Percentiles rank a stretch among this genome's conserved stretches.
Evolutionary conservation across 2,113 vertebrate species (phyloP).

Genomic region (Datnioides undecimradiatus): DNA sequence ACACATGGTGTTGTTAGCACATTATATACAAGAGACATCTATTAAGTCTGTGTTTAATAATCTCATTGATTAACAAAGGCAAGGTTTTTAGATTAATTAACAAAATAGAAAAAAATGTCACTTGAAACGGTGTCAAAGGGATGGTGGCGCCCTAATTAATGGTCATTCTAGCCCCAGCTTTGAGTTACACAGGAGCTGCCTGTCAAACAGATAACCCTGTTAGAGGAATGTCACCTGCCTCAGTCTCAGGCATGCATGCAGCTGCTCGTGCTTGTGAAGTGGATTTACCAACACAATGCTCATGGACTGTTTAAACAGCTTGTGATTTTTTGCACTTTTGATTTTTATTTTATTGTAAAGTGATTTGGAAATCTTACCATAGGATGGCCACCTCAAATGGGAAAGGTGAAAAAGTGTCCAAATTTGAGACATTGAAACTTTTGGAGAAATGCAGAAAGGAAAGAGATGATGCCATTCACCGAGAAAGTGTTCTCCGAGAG

Average conservation of each 20-base stretch:
- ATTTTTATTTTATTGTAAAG: background rate
- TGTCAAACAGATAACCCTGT: constrained; percentile 71
- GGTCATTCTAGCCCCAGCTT: constrained; percentile 88
- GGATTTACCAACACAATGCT: constrained; percentile 50
- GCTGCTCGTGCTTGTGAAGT: constrained; percentile 14
- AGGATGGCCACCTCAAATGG: constrained; percentile 76
- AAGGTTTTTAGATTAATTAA: constrained; percentile 75
- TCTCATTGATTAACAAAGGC: constrained; percentile 30
- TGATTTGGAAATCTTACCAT: constrained; percentile 15
- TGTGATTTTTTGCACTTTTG: constrained; percentile 12
- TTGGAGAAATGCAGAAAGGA: constrained; percentile 86
- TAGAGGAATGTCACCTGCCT: constrained; percentile 68
- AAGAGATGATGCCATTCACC: constrained; percentile 84
- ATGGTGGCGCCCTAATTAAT: constrained; percentile 84
- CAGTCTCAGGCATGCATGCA: constrained; percentile 46
- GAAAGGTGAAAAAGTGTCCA: constrained; percentile 78
- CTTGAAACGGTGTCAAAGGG: constrained; percentile 82
- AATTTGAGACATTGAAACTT: constrained; percentile 83
- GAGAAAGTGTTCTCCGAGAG: constrained; percentile 80
- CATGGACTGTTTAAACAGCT: constrained; percentile 15
- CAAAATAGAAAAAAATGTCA: constrained; percentile 78
- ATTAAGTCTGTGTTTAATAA: constrained; percentile 40
- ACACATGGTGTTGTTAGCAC: background rate
- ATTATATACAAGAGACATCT: background rate
- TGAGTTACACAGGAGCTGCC: constrained; percentile 81